Evolutionary conservation across 1,140 invertebrate genomes (phyloP), one percentile per base, ranked within the genome.

Genomic region (Drosophila teissieri): DNA sequence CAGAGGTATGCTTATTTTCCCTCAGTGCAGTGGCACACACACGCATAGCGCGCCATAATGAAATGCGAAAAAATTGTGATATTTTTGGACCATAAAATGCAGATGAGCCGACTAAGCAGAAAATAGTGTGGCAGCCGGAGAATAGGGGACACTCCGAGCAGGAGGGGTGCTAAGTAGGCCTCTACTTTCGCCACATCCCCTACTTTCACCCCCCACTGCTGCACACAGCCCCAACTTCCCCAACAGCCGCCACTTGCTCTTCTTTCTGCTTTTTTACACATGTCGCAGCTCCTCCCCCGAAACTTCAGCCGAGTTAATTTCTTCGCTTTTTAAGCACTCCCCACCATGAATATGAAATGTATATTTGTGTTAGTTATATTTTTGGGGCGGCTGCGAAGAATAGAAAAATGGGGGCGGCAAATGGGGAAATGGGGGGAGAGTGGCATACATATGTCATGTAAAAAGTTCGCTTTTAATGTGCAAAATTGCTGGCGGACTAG

Each of bases 61-160:
- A 88, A 88, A 88, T 88, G 84, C 83, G 72, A 83, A 89, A 89
- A 88, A 88, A 88, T 88, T 85, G 82, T 88, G 72, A 88, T 88
- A 83, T 83, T 88, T 89, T 88, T 83, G 76, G 79, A 89, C 76
- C 83, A 88, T 88, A 88, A 88, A 88, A 88, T 88, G 83, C 84
- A 88, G 83, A 88, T 88, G 83, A 88, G 83, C 84, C 83, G 83
- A 88, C 84, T 88, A 88, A 88, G 83, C 83, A 89, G 69, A 88
- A 85, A 83, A 88, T 83, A 89, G 82, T 86, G 79, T 74, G 70
- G 62, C 57, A 72, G 55, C 55, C 57, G 52, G 53, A 73, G 60
- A 51, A 81, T 44, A 51, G 63, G 44, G 40, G 40, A 52, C 42
- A 46, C 44, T 40, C 48, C 39, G 49, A 1, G 45, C 14, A 52